A percentile compares a stretch with the other conserved stretches of the same genome.
phyloP scores from a whole-genome alignment of 2,113 vertebrate species.

The Hydrolagus affinis region DNA sequence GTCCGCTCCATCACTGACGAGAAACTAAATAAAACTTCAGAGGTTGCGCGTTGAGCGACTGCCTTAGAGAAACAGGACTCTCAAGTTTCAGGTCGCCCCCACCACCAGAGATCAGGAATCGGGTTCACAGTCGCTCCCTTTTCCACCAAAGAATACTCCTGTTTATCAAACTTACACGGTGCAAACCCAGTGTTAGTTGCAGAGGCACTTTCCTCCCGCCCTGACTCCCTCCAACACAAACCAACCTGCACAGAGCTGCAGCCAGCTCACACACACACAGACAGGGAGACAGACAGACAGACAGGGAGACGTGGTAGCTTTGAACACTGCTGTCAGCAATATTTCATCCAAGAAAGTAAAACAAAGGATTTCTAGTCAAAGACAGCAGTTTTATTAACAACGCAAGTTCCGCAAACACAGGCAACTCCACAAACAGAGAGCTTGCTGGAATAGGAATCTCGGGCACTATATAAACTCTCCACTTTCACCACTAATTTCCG shows the following conservation, averaged over 20 bases:
- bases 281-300: too few relatives aligned
- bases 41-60: neutral
- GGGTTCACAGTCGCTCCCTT: too few relatives aligned
- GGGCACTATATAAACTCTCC: neutral
- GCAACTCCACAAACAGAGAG: neutral
- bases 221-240: neutral
- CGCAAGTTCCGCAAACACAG: neutral
- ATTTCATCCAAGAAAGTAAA: neutral
- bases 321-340: neutral
- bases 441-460: neutral
- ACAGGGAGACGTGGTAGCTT: neutral
- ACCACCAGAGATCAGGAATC: neutral
- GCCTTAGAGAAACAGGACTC: neutral
- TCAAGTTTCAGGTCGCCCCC: neutral
- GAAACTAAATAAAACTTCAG: neutral
- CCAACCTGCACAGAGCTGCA: neutral
- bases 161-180: neutral
- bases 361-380: neutral
- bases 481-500: neutral
- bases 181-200: neutral
- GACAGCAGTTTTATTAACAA: neutral
- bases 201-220: neutral
- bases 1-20: neutral
- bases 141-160: neutral
- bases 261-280: neutral